A percentile compares a stretch with the other conserved stretches of the same genome.
phyloP scores from a whole-genome alignment of 2,888 invertebrate genomes.

The Strigamia maritima region DNA sequence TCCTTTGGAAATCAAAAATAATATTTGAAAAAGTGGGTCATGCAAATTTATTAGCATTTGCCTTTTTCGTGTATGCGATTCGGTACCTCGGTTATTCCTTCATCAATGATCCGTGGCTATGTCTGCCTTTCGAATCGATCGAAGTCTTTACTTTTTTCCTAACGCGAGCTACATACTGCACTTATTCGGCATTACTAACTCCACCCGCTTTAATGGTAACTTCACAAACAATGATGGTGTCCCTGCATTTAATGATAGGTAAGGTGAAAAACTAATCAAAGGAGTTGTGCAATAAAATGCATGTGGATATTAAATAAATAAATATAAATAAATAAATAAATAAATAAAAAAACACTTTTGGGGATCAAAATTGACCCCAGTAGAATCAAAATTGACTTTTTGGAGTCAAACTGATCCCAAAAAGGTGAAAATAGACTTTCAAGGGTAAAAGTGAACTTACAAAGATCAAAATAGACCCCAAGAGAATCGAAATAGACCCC shows the following conservation, averaged over 20 bases:
- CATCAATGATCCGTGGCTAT: conserved; percentile 66
- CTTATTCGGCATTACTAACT: conserved; percentile 77
- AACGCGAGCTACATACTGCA: conserved; percentile 90
- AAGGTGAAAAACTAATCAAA: conserved; percentile 43
- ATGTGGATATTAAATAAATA: too few species aligned
- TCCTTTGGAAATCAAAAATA: conserved; percentile 73
- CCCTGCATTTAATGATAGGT: conserved; percentile 85
- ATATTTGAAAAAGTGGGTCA: conserved; percentile 70
- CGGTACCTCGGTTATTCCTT: conserved; percentile 61
- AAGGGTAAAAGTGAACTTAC: too few species aligned
- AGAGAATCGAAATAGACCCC: too few species aligned
- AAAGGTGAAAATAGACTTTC: too few species aligned
- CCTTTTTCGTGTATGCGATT: conserved; percentile 72
- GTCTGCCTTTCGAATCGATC: conserved; percentile 82
- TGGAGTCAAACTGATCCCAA: too few species aligned
- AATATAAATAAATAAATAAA: too few species aligned
- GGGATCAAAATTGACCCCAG: too few species aligned
- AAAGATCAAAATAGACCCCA: too few species aligned
- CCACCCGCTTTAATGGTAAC: conserved; percentile 66
- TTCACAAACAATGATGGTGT: conserved; percentile 79
- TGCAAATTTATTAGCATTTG: conserved; percentile 72
- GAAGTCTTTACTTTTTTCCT: conserved; percentile 79
- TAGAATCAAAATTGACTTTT: too few species aligned
- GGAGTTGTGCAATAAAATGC: too few species aligned
- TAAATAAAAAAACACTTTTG: too few species aligned